Evolutionary conservation across 2,888 invertebrate species (phyloP).

Genomic region (Lathronympha strigana): DNA sequence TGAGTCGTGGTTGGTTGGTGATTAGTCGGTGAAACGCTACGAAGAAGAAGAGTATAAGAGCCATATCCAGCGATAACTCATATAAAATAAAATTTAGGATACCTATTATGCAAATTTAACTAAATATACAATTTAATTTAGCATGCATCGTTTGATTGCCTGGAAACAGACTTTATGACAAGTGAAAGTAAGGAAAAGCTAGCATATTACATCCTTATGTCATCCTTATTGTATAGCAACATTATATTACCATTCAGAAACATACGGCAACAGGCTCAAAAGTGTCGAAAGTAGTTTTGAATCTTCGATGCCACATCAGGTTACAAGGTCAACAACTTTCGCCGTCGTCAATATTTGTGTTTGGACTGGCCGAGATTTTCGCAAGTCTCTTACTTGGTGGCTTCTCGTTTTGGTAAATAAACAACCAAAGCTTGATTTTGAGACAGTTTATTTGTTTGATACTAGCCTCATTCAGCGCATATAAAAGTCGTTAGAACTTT

Average conservation of each 20-base stretch:
- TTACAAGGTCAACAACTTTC: slow-evolving; percentile 73
- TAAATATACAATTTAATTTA: no score
- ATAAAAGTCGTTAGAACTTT: no score
- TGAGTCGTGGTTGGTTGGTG: no score
- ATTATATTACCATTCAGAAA: slow-evolving; percentile 7
- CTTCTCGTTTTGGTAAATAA: slow-evolving; percentile 14
- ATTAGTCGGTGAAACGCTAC: no score
- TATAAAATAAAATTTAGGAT: no score
- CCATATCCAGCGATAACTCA: no score
- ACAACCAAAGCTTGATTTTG: no score
- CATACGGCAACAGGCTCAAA: slow-evolving; percentile 15
- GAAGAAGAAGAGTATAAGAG: no score
- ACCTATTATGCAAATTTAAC: no score
- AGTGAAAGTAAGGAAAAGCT: not conserved
- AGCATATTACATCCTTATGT: not conserved
- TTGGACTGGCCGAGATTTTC: slow-evolving; percentile 32
- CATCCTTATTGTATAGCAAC: not conserved
- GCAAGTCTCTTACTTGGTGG: slow-evolving; percentile 31
- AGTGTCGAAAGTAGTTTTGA: slow-evolving; percentile 45
- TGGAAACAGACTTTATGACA: not conserved
- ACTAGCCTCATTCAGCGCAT: no score
- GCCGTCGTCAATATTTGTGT: slow-evolving; percentile 52
- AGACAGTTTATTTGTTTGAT: not conserved
- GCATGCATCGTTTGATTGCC: not conserved
- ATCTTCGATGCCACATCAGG: slow-evolving; percentile 52